These are phyloP conservation scores for Tenthredo notha DNA, from an alignment of 2,888 invertebrate species.

Conservation along the genomic window DNA sequence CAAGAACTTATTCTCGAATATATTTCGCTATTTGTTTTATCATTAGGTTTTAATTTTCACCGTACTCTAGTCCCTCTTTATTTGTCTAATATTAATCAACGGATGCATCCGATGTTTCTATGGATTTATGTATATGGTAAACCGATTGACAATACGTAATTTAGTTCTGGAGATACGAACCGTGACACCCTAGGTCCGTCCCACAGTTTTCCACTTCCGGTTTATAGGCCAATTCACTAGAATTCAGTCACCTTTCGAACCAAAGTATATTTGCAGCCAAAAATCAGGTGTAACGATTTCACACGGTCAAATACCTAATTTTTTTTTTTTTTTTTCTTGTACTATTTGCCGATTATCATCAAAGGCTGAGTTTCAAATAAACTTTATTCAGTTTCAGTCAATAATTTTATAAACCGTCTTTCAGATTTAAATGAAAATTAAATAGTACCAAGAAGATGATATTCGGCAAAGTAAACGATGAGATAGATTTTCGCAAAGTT, in stretches of 20 bases:
- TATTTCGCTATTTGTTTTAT: not conserved
- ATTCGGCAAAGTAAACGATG: not conserved
- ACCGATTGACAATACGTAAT: constrained; percentile 46
- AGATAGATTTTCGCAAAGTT: not conserved
- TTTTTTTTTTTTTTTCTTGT: not conserved
- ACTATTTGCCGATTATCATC: not conserved
- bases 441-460: not conserved
- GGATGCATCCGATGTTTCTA: constrained; percentile 4
- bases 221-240: constrained; percentile 63
- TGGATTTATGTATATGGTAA: not conserved
- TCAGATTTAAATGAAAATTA: not conserved
- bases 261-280: not conserved
- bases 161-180: constrained; percentile 61
- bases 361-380: not conserved
- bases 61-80: not conserved
- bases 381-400: not conserved
- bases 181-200: constrained; percentile 66
- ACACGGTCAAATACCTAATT: constrained; percentile 7
- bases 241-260: constrained; percentile 32
- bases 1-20: not conserved
- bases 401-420: not conserved
- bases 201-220: constrained; percentile 67
- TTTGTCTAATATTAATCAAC: constrained; percentile 14
- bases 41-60: not conserved
- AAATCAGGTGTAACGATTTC: constrained; percentile 6